Conservation (phyloP, 2,888 invertebrate genomes). For the Polymixis flavicincta region DNA sequence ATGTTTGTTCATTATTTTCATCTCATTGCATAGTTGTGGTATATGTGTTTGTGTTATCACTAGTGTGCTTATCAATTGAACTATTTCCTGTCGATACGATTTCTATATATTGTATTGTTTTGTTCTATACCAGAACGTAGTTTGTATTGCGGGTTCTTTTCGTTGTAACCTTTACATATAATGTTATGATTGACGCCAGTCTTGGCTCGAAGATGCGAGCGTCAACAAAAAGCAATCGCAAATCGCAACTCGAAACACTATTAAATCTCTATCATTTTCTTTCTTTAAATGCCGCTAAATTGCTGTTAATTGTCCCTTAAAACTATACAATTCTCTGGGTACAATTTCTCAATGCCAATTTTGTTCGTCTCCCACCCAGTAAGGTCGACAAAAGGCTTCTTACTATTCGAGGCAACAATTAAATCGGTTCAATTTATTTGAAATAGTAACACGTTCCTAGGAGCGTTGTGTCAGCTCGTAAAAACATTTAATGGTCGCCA, state of each 20-base stretch:
- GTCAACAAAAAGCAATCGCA: background rate
- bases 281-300: background rate
- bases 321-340: background rate
- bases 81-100: conserved; percentile 10
- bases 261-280: background rate
- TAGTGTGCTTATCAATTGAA: conserved; percentile 31
- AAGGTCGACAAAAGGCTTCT: conserved; percentile 27
- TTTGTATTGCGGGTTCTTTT: background rate
- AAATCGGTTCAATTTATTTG: conserved; percentile 38
- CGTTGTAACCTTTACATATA: background rate
- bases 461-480: conserved; percentile 38
- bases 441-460: conserved; percentile 47
- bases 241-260: background rate
- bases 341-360: conserved; percentile 29
- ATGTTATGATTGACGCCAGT: background rate
- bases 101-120: background rate
- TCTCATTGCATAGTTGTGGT: conserved; percentile 1
- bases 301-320: background rate
- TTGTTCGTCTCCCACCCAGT: conserved; percentile 16
- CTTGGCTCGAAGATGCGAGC: background rate
- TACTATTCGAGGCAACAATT: conserved; percentile 31
- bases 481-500: conserved; percentile 30
- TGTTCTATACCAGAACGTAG: background rate
- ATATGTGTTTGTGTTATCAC: conserved; percentile 18
- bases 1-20: conserved; percentile 12